These are phyloP conservation scores for Timandra comae DNA, from an alignment of 2,888 invertebrate genomes.

Conservation along the genomic window DNA sequence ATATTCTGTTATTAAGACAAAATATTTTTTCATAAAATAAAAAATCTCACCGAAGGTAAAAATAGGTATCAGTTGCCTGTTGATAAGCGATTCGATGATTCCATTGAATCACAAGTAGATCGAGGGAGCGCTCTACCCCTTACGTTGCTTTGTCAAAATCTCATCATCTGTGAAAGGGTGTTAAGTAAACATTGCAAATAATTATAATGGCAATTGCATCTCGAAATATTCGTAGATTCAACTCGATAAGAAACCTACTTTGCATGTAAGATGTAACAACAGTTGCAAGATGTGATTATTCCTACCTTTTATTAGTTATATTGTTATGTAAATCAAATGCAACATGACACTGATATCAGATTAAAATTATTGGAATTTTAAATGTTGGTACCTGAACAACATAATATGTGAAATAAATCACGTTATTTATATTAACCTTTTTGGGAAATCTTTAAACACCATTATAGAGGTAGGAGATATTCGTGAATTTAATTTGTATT, in stretches of 20 bases:
- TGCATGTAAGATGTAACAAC: conserved; percentile 62
- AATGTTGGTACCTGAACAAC: conserved; percentile 34
- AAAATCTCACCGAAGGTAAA: too few species aligned
- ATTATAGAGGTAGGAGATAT: too few species aligned
- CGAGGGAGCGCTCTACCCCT: conserved; percentile 40
- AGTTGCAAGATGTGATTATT: conserved; percentile 52
- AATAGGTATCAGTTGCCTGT: too few species aligned
- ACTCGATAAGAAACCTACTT: conserved; percentile 65
- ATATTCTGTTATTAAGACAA: too few species aligned
- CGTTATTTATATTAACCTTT: too few species aligned
- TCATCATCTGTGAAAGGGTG: conserved; percentile 77
- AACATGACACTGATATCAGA: conserved; percentile 75
- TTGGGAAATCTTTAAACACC: too few species aligned
- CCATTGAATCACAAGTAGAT: conserved; percentile 29
- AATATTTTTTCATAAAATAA: too few species aligned
- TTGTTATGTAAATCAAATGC: conserved; percentile 68
- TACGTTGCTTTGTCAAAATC: conserved; percentile 54
- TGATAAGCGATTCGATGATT: too few species aligned
- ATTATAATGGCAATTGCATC: conserved; percentile 73
- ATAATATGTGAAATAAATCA: too few species aligned
- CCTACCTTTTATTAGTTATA: conserved; percentile 53
- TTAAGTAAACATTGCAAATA: conserved; percentile 78
- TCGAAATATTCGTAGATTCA: conserved; percentile 46
- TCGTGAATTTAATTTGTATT: too few species aligned
- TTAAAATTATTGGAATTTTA: conserved; percentile 51